Conservation (phyloP, 2,113 vertebrate genomes). For the Tetrax tetrax region DNA sequence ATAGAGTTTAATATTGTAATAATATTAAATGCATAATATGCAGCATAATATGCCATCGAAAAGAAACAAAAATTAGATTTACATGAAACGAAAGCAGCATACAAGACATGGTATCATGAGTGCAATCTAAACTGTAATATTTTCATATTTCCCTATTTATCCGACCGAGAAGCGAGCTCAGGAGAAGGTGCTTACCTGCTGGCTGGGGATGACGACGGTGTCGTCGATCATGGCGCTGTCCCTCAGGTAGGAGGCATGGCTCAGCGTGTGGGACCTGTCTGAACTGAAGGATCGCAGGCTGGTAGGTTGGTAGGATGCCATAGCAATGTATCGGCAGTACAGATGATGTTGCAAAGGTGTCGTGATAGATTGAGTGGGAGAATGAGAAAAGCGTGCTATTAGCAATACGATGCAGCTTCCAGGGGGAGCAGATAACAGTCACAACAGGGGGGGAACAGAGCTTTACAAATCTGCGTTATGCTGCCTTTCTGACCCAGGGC, state of each 20-base stretch:
- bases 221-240: conserved; percentile 89
- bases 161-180: not conserved
- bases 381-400: conserved; percentile 79
- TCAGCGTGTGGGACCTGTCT: conserved; percentile 93
- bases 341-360: conserved; percentile 67
- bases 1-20: not conserved
- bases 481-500: not conserved
- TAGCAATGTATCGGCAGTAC: conserved; percentile 70
- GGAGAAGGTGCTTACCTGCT: conserved; percentile 80
- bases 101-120: not conserved
- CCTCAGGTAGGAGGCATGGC: conserved; percentile 88
- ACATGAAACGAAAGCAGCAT: not conserved
- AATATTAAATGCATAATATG: too few species aligned
- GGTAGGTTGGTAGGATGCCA: conserved; percentile 76
- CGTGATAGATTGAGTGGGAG: conserved; percentile 70
- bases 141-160: not conserved
- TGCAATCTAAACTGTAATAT: not conserved
- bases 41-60: not conserved
- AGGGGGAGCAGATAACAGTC: conserved; percentile 52
- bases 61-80: not conserved
- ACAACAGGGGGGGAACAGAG: not conserved
- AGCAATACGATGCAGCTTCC: conserved; percentile 78
- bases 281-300: conserved; percentile 89
- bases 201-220: conserved; percentile 81
- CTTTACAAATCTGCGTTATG: not conserved